Evolutionary conservation across 2,888 invertebrate genomes (phyloP).

Genomic region (Ectropis crepuscularia): DNA sequence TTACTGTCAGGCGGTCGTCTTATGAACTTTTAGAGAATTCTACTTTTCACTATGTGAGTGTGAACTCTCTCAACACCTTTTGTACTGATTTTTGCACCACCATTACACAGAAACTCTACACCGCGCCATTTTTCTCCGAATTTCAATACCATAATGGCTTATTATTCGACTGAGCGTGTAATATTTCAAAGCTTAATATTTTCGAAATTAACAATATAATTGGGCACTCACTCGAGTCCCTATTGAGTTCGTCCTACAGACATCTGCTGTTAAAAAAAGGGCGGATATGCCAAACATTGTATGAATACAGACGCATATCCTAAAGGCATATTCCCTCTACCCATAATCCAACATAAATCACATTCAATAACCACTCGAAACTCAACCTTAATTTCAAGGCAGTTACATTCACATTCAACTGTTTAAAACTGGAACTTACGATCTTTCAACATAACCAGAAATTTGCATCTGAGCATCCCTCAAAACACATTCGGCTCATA

Average conservation of each 20-base stretch:
- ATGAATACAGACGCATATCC: constrained; percentile 76
- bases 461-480: constrained; percentile 82
- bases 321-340: constrained; percentile 59
- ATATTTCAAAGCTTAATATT: constrained; percentile 81
- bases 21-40: too few relatives aligned
- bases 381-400: constrained; percentile 21
- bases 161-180: constrained; percentile 77
- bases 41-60: neutral
- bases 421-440: constrained; percentile 38
- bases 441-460: constrained; percentile 43
- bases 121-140: constrained; percentile 34
- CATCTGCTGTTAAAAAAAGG: constrained; percentile 82
- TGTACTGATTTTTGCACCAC: constrained; percentile 46
- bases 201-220: constrained; percentile 84
- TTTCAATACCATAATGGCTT: constrained; percentile 70
- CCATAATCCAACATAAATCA: constrained; percentile 38
- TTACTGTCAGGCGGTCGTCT: too few relatives aligned
- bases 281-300: constrained; percentile 80
- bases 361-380: constrained; percentile 33
- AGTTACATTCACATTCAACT: constrained; percentile 46
- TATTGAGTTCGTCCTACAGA: constrained; percentile 65
- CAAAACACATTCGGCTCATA: constrained; percentile 66
- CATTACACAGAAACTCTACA: constrained; percentile 54
- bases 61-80: constrained; percentile 33
- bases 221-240: constrained; percentile 75